Conservation (phyloP, 2,797 vertebrate species). For the Gymnoscopelus braueri region DNA sequence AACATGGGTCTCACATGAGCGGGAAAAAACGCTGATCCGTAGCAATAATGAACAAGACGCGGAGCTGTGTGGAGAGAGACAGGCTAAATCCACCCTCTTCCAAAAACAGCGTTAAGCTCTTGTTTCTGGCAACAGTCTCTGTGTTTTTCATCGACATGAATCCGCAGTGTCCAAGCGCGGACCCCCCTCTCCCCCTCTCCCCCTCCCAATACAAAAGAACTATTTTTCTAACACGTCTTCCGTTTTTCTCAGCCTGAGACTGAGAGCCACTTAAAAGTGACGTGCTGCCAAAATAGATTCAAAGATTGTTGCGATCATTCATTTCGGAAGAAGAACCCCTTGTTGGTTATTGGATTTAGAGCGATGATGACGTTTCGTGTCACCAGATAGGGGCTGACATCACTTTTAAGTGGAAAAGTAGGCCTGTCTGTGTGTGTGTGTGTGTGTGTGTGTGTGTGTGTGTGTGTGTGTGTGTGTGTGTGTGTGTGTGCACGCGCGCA, state of each 20-base stretch:
- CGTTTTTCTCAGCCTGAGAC: no score
- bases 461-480: slow-evolving; percentile 29
- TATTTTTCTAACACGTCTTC: no score
- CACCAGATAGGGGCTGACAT: slow-evolving; percentile 25
- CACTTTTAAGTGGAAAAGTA: slow-evolving; percentile 10
- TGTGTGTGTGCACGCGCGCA: slow-evolving; percentile 12
- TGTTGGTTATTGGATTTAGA: slow-evolving; percentile 22
- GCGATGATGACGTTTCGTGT: slow-evolving; percentile 42
- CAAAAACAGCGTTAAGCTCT: slow-evolving; percentile 73
- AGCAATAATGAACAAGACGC: slow-evolving; percentile 47
- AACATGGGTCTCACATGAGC: slow-evolving; percentile 63
- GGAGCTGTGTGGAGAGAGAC: slow-evolving; percentile 56
- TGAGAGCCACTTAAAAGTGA: slow-evolving; percentile 4
- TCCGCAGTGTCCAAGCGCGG: slow-evolving; percentile 14
- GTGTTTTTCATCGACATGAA: slow-evolving; percentile 23
- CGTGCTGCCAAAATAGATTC: background rate
- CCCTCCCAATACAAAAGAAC: no score
- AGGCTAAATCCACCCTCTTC: slow-evolving; percentile 72
- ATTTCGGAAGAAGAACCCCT: slow-evolving; percentile 5
- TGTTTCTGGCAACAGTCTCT: slow-evolving; percentile 70
- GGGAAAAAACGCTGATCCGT: slow-evolving; percentile 61
- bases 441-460: slow-evolving; percentile 7
- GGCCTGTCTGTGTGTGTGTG: background rate
- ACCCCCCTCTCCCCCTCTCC: slow-evolving; percentile 3
- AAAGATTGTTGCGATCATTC: background rate